These are phyloP conservation scores for Engraulis encrasicolus DNA, from an alignment of 2,113 vertebrate species.

Conservation along the genomic window DNA sequence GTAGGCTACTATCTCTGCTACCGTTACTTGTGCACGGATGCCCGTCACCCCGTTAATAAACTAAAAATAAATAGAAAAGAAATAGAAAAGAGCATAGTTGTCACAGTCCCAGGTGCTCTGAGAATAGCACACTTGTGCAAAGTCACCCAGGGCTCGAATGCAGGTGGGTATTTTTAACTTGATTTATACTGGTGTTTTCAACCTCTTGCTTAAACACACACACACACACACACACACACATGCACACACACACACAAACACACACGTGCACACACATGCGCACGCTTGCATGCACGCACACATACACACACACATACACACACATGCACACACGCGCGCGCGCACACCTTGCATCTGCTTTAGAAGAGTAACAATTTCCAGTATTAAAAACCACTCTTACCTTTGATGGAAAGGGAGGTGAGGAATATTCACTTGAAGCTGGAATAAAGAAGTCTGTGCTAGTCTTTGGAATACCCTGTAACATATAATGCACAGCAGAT, in stretches of 20 bases:
- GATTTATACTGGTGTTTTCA: not conserved
- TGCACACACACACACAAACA: no score
- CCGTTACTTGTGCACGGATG: no score
- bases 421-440: not conserved
- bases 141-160: not conserved
- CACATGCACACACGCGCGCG: not conserved
- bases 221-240: not conserved
- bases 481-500: not conserved
- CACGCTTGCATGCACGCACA: no score
- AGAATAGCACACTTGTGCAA: not conserved
- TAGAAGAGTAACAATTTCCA: not conserved
- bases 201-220: not conserved
- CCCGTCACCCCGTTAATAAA: not conserved
- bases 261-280: no score
- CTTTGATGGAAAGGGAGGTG: not conserved
- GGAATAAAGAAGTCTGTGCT: conserved; percentile 39
- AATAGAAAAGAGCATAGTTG: not conserved
- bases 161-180: not conserved
- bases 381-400: conserved; percentile 48
- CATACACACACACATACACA: not conserved
- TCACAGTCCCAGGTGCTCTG: not conserved
- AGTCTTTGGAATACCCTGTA: conserved; percentile 56
- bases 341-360: not conserved
- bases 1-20: no score
- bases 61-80: no score